Conservation (phyloP, 2,797 vertebrate species). For the Alectoris magna region DNA sequence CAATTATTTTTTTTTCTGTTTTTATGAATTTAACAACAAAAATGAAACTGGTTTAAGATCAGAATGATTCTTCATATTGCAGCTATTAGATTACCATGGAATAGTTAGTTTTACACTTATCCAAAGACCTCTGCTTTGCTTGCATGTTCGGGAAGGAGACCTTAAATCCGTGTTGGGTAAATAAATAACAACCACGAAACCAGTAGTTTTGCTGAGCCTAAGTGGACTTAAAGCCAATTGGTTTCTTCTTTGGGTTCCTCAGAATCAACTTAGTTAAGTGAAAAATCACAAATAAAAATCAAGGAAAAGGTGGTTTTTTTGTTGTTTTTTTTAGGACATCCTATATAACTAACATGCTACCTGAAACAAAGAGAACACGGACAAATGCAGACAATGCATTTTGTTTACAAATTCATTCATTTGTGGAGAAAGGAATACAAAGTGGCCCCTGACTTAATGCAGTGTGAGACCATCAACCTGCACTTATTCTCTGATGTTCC, state of each 20-base stretch:
- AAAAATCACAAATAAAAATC: neutral
- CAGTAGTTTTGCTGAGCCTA: neutral
- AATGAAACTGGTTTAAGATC: neutral
- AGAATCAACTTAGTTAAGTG: neutral
- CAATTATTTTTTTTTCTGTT: neutral
- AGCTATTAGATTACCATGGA: neutral
- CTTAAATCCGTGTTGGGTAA: neutral
- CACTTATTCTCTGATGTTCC: neutral
- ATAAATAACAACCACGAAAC: neutral
- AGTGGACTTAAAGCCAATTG: neutral
- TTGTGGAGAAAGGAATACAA: neutral
- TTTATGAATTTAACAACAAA: neutral
- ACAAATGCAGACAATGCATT: neutral
- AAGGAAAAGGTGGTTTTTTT: neutral
- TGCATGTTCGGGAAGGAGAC: neutral
- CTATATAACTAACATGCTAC: neutral
- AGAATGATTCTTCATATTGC: neutral
- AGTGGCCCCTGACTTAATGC: neutral
- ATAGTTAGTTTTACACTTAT: neutral
- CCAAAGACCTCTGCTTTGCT: neutral
- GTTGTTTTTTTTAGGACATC: neutral
- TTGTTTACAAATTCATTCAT: neutral
- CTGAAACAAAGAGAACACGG: neutral
- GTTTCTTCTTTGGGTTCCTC: neutral
- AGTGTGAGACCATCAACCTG: neutral